Evolutionary conservation across 1,140 invertebrate genomes (phyloP).

Genomic region (Sweltsa coloradensis): DNA sequence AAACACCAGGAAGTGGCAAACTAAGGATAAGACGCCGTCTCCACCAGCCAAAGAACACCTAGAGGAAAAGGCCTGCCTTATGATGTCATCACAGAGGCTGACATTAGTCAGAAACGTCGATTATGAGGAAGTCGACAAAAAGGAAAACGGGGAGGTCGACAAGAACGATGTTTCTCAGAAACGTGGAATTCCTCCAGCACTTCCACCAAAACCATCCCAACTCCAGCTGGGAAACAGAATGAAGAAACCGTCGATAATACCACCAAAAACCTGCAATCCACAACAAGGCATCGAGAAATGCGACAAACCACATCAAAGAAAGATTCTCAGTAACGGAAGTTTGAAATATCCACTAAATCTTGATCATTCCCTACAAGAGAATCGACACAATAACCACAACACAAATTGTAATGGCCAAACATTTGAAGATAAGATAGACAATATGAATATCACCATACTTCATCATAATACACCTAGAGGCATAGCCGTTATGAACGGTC

Average conservation of each 20-base stretch:
- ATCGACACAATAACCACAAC: too few species aligned
- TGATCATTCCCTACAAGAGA: too few species aligned
- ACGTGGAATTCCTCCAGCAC: constrained; percentile 46
- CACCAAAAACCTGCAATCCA: background rate
- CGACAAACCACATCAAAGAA: constrained; percentile 3
- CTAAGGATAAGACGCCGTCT: constrained; percentile 5
- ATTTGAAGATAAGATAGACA: too few species aligned
- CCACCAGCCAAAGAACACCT: constrained; percentile 8
- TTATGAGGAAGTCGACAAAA: constrained; percentile 35
- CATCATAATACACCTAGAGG: too few species aligned
- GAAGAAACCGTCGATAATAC: constrained; percentile 39
- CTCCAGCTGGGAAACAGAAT: constrained; percentile 26
- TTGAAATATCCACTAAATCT: too few species aligned
- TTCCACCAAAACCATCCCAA: constrained; percentile 38
- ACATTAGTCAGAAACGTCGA: constrained; percentile 44
- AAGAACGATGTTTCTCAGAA: constrained; percentile 26
- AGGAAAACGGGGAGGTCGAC: constrained; percentile 32
- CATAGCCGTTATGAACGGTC: too few species aligned
- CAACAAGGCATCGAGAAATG: background rate
- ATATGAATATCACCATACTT: too few species aligned
- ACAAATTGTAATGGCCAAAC: too few species aligned
- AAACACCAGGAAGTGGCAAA: background rate
- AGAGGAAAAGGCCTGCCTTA: constrained; percentile 29
- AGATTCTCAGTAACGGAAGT: constrained; percentile 12
- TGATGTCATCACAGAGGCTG: constrained; percentile 29